Conservation (phyloP, 2,797 vertebrate species). For the Lutjanus campechanus region DNA sequence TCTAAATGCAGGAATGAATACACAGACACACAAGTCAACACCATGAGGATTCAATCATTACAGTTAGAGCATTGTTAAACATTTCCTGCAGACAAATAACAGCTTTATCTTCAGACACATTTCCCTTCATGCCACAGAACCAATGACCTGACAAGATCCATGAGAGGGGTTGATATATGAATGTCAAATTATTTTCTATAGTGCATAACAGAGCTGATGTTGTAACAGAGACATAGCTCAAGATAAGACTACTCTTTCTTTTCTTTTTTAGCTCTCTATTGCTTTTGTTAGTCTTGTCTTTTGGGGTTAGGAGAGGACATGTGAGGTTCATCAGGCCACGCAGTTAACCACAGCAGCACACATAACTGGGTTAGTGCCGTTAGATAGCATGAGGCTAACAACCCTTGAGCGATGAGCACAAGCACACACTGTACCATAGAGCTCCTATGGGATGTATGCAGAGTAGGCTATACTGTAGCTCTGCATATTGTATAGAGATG, state of each 20-base stretch:
- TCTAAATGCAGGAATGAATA: slow-evolving; percentile 77
- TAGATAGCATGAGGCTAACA: slow-evolving; percentile 42
- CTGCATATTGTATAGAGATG: slow-evolving; percentile 50
- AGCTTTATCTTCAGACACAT: slow-evolving; percentile 36
- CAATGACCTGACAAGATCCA: slow-evolving; percentile 41
- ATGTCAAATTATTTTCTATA: slow-evolving; percentile 35
- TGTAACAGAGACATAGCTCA: background rate
- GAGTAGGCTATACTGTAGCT: slow-evolving; percentile 16
- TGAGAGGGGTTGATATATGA: slow-evolving; percentile 36
- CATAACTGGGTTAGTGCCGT: slow-evolving; percentile 51
- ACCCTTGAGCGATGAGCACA: slow-evolving; percentile 46
- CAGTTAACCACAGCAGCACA: slow-evolving; percentile 43
- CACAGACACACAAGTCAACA: slow-evolving; percentile 21
- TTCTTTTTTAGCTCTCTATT: background rate
- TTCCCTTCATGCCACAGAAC: slow-evolving; percentile 48
- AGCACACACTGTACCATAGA: slow-evolving; percentile 38
- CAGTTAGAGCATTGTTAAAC: slow-evolving; percentile 36
- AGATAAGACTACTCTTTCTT: slow-evolving; percentile 9
- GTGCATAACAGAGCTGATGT: slow-evolving; percentile 16
- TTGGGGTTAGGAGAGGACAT: slow-evolving; percentile 39
- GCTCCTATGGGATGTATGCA: slow-evolving; percentile 41
- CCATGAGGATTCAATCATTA: slow-evolving; percentile 31
- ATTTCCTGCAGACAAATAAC: slow-evolving; percentile 51
- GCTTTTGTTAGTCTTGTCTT: background rate
- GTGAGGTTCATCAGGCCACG: slow-evolving; percentile 34